Conservation (phyloP, 23 tunicate species). For the Phallusia fumigata region DNA sequence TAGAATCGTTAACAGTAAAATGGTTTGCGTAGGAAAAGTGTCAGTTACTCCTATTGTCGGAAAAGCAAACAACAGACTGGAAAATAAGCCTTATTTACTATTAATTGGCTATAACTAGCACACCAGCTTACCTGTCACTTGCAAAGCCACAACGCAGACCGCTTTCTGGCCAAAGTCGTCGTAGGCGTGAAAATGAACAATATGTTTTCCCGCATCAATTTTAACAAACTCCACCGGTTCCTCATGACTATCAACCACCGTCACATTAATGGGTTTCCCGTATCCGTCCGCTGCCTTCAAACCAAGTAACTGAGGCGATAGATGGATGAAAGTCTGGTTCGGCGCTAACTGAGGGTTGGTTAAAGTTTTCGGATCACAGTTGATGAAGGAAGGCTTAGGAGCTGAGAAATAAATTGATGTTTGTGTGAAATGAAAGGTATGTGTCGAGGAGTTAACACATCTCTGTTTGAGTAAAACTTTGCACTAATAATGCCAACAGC, state of each 20-base stretch:
- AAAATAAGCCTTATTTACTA: too few species aligned
- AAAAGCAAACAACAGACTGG: too few species aligned
- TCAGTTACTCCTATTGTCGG: too few species aligned
- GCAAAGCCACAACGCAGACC: slow-evolving; percentile 22
- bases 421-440: too few species aligned
- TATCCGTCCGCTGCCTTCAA: slow-evolving; percentile 45
- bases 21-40: too few species aligned
- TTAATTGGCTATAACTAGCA: too few species aligned
- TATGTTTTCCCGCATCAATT: slow-evolving; percentile 15
- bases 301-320: slow-evolving; percentile 29
- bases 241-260: slow-evolving; percentile 7
- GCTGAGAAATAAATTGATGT: too few species aligned
- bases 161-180: slow-evolving; percentile 31
- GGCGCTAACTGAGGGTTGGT: slow-evolving; percentile 20
- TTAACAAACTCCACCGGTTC: slow-evolving; percentile 4
- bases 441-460: too few species aligned
- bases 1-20: too few species aligned
- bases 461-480: too few species aligned
- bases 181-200: slow-evolving; percentile 31
- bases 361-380: slow-evolving; percentile 13
- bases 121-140: slow-evolving; percentile 37
- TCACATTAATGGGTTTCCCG: slow-evolving; percentile 31
- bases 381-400: neutral
- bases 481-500: too few species aligned
- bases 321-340: slow-evolving; percentile 3